Conservation (phyloP, 2,888 invertebrate genomes). For the Globia sparganii region DNA sequence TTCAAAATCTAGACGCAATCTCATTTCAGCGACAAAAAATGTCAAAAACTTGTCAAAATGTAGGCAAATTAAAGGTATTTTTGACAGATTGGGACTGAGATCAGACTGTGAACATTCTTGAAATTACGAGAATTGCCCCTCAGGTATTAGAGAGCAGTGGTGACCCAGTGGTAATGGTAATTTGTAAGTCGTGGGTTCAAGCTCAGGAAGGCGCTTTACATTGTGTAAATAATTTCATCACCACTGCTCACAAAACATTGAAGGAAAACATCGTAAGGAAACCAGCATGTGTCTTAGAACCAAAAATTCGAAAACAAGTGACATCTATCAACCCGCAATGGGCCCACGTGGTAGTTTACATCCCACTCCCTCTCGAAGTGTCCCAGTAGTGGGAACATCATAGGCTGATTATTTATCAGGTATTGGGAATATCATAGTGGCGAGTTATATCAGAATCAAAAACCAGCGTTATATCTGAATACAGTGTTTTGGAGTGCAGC, state of each 20-base stretch:
- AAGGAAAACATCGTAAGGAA: not conserved
- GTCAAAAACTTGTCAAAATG: too few relatives aligned
- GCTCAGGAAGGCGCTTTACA: too few relatives aligned
- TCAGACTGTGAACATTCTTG: too few relatives aligned
- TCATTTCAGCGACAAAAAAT: too few relatives aligned
- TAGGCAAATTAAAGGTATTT: too few relatives aligned
- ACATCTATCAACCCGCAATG: not conserved
- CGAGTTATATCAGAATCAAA: not conserved
- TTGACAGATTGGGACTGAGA: too few relatives aligned
- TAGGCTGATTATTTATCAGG: not conserved
- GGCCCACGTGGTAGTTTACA: not conserved
- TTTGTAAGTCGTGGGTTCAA: too few relatives aligned
- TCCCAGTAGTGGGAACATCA: not conserved
- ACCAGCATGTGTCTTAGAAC: not conserved
- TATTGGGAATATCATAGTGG: too few relatives aligned
- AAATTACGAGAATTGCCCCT: too few relatives aligned
- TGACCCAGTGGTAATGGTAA: not conserved
- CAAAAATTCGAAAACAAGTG: not conserved
- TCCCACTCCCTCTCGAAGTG: not conserved
- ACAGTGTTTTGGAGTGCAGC: not conserved
- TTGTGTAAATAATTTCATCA: too few relatives aligned
- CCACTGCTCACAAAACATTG: not conserved
- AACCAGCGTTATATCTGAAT: not conserved
- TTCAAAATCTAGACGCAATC: too few relatives aligned
- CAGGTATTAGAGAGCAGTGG: not conserved